Base-by-base conservation (phyloP, 2,113 vertebrate species). In the Buteo buteo region DNA sequence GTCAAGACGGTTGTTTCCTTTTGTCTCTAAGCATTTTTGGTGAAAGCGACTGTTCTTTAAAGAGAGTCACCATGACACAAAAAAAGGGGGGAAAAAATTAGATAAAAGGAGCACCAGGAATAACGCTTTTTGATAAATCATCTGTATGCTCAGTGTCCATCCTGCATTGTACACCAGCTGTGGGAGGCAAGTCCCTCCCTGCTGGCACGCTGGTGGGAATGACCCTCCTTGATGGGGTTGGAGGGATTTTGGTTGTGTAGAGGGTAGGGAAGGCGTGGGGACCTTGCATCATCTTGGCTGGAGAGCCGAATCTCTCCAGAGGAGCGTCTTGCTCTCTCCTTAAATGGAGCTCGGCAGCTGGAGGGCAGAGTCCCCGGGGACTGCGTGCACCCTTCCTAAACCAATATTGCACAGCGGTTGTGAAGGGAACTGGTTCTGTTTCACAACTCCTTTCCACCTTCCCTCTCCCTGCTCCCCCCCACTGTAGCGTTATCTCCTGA, bases 391-490 rank as follows among this genome's bases (percentile, higher is more conserved):
- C 73, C 62, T 94, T 97, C 94, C 95, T 96, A 94, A 96, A 97
- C 79, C 88, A 80, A 96, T 93, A 90, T 96, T 95, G 55, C 66
- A 64, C 50, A 49, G 92, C 3, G 25, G 74, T 95, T 92, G 89
- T 89, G 86, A 96, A 97, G 95, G 87, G 94, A 72, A 74, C 90
- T 92, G 90, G 90, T 95, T 97, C 97, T 94, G 82, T 93, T 97
- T 97, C 97, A 90, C 90, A 96, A 93, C 66, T 92, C 89, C 69
- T 83, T 93, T 94, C 92, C 44, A 82, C 82, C 93, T 92, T 93
- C 64, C 65, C 57, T 94, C 95, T 96, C 93, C 69, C 47, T 5
- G 57, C 73, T 92, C 84, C 70, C 94, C 52, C 52, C 57, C 42
- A 22, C 32, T 17, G 49, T 57, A 93, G 85, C 10, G 80, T 97